phyloP scores from a whole-genome alignment of 2,888 invertebrate genomes.

The Kryphioiulus occultus region DNA sequence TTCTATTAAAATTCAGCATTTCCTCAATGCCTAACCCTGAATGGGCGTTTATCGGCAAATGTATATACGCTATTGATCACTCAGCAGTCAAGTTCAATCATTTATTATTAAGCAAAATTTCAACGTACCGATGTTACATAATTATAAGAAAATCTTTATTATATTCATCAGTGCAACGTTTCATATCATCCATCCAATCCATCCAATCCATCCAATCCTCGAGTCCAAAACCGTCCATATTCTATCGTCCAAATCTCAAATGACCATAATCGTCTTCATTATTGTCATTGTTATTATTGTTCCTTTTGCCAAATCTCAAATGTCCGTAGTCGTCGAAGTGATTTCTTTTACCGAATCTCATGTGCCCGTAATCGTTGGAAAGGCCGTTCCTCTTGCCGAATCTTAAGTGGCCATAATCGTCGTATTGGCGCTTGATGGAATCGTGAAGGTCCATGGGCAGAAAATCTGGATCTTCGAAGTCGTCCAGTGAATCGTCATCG shows the following conservation, averaged over 20 bases:
- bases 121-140: constrained; percentile 1
- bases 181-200: background rate
- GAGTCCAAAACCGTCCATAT: background rate
- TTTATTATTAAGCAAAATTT: background rate
- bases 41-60: too few relatives aligned
- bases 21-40: too few relatives aligned
- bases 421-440: constrained; percentile 57
- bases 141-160: background rate
- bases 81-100: background rate
- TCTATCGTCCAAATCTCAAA: constrained; percentile 42
- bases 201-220: background rate
- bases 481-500: constrained; percentile 46
- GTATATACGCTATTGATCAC: too few relatives aligned
- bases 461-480: constrained; percentile 55
- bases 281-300: constrained; percentile 42
- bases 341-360: constrained; percentile 57
- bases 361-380: constrained; percentile 56
- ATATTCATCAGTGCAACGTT: background rate
- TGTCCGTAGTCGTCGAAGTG: background rate
- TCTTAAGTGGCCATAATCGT: constrained; percentile 59
- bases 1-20: too few relatives aligned
- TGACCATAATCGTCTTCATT: constrained; percentile 49
- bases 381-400: constrained; percentile 57
- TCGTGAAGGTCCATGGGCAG: constrained; percentile 54
- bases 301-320: constrained; percentile 24